These are phyloP conservation scores for Xylophagus ater DNA, from an alignment of 2,888 invertebrate genomes.

Conservation along the genomic window DNA sequence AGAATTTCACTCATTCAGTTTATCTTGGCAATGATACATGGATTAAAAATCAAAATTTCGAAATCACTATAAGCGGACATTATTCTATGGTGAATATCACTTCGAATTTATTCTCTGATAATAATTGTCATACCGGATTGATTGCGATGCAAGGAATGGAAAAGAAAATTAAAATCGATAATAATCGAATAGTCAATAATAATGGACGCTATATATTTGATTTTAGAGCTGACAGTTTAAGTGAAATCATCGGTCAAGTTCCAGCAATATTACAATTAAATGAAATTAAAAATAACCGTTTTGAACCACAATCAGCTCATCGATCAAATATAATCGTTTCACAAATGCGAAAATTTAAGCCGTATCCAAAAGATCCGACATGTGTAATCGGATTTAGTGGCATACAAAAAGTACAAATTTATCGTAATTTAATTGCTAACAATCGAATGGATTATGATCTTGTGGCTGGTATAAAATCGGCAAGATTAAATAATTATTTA, in stretches of 20 bases:
- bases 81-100: constrained; percentile 83
- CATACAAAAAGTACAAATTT: constrained; percentile 84
- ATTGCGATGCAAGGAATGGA: constrained; percentile 89
- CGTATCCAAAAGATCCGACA: constrained; percentile 48
- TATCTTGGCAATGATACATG: constrained; percentile 80
- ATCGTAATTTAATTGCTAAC: constrained; percentile 75
- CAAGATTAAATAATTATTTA: constrained; percentile 73
- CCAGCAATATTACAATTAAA: constrained; percentile 69
- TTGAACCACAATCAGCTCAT: constrained; percentile 30
- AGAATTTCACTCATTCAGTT: constrained; percentile 86
- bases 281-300: constrained; percentile 59
- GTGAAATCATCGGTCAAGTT: constrained; percentile 80
- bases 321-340: constrained; percentile 29
- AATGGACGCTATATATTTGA: constrained; percentile 74
- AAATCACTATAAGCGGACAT: constrained; percentile 80
- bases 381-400: constrained; percentile 88
- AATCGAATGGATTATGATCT: constrained; percentile 81
- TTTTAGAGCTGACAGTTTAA: constrained; percentile 82
- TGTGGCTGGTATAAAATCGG: constrained; percentile 82
- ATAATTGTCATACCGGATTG: constrained; percentile 69
- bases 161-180: constrained; percentile 75
- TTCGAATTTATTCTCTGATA: constrained; percentile 72
- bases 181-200: constrained; percentile 71
- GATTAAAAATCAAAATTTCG: constrained; percentile 75
- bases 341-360: constrained; percentile 21